phyloP scores from a whole-genome alignment of 2,113 vertebrate species.

The Apaloderma vittatum region DNA sequence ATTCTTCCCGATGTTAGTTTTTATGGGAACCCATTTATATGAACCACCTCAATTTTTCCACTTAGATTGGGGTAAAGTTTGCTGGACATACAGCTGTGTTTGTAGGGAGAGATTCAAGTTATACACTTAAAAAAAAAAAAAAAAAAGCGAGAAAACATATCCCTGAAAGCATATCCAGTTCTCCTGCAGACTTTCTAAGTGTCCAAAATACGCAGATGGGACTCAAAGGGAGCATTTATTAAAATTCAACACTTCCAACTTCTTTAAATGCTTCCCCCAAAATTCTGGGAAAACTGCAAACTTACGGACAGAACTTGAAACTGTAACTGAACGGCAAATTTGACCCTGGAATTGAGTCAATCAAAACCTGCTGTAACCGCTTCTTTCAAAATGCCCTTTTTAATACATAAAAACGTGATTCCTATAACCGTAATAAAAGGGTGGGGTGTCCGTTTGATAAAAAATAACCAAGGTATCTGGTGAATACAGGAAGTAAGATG shows the following conservation, averaged over 20 bases:
- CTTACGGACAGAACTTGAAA: fast-evolving
- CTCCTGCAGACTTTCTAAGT: background rate
- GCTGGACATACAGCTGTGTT: background rate
- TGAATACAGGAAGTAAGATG: slow-evolving; percentile 56
- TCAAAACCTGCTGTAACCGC: fast-evolving
- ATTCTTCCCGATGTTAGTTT: background rate
- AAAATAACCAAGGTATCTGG: background rate
- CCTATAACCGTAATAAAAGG: background rate
- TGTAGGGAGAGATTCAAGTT: background rate
- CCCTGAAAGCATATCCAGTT: background rate
- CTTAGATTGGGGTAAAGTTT: background rate
- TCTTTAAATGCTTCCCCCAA: background rate
- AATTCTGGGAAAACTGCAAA: background rate
- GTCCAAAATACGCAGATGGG: background rate
- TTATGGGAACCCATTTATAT: background rate
- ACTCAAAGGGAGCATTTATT: background rate
- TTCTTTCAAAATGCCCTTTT: background rate
- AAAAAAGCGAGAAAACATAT: background rate
- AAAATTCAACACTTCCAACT: background rate
- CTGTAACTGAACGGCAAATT: fast-evolving
- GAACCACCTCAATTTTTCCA: background rate
- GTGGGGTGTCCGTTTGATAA: slow-evolving; percentile 48
- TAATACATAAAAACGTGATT: background rate
- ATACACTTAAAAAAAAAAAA: background rate
- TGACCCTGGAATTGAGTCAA: background rate